phyloP scores from a whole-genome alignment of 30 jellyfish, hydroid and myxozoan species.

The Aurelia aurita region DNA sequence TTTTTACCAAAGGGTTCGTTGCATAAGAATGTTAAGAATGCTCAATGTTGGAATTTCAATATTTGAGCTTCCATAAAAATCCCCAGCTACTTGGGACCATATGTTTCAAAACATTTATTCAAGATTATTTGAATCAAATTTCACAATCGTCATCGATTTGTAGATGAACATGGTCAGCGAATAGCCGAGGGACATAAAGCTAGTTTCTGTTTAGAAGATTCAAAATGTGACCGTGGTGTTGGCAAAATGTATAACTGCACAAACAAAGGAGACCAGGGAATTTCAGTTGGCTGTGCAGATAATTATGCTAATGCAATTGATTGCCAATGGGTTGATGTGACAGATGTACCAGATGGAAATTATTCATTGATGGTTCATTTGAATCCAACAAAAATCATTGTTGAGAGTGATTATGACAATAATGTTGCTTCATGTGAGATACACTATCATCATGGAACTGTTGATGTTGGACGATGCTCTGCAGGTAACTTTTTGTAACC shows the following conservation, averaged over 20 bases:
- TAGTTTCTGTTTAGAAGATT: conserved; percentile 95
- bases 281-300: conserved; percentile 94
- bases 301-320: conserved; percentile 86
- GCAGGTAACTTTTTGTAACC: conserved; percentile 70
- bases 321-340: conserved; percentile 98
- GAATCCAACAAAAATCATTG: conserved; percentile 74
- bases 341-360: conserved; percentile 88
- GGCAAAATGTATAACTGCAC: conserved; percentile 90
- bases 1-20: too few relatives aligned
- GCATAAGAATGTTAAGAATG: too few relatives aligned
- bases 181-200: conserved; percentile 99
- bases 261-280: conserved; percentile 93
- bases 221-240: conserved; percentile 84
- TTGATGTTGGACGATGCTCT: conserved; percentile 78
- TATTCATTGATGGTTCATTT: conserved; percentile 87
- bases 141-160: background rate
- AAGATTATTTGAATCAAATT: too few relatives aligned
- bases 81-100: too few relatives aligned
- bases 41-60: too few relatives aligned
- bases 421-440: conserved; percentile 92
- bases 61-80: too few relatives aligned
- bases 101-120: too few relatives aligned
- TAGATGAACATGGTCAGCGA: conserved; percentile 78
- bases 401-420: conserved; percentile 87
- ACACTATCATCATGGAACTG: conserved; percentile 57